These are phyloP conservation scores for Desoria tigrina DNA, from an alignment of 2,888 invertebrate species.

Conservation along the genomic window DNA sequence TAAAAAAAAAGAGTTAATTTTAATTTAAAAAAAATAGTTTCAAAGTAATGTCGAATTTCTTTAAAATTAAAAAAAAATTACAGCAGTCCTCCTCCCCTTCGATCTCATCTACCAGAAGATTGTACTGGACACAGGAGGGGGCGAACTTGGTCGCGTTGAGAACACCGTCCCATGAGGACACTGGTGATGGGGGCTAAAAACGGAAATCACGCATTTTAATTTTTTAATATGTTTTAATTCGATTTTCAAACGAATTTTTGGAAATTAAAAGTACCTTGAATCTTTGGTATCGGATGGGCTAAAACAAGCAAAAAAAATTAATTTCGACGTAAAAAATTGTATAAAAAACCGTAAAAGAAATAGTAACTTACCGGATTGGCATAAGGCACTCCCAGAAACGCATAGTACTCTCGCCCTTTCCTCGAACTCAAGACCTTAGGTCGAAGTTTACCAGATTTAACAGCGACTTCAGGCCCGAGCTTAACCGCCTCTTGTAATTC, in stretches of 20 bases:
- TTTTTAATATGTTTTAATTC: not conserved
- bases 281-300: not conserved
- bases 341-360: constrained; percentile 11
- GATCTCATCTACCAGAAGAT: constrained; percentile 32
- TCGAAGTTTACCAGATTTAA: constrained; percentile 39
- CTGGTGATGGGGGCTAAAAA: constrained; percentile 36
- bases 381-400: constrained; percentile 45
- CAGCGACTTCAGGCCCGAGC: constrained; percentile 39
- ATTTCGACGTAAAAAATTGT: not conserved
- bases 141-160: constrained; percentile 41
- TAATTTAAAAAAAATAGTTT: too few relatives aligned
- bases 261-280: constrained; percentile 4
- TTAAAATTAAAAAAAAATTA: too few relatives aligned
- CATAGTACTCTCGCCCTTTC: constrained; percentile 39
- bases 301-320: too few relatives aligned
- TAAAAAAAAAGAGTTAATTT: constrained; percentile 20
- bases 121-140: constrained; percentile 49
- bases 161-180: constrained; percentile 43
- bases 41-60: too few relatives aligned
- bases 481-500: not conserved
- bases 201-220: too few relatives aligned
- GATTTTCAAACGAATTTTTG: constrained; percentile 10
- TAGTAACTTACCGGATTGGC: constrained; percentile 30
- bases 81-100: constrained; percentile 27
- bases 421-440: constrained; percentile 35